Base-by-base conservation (phyloP, 2,113 vertebrate species). In the Alosa alosa region DNA sequence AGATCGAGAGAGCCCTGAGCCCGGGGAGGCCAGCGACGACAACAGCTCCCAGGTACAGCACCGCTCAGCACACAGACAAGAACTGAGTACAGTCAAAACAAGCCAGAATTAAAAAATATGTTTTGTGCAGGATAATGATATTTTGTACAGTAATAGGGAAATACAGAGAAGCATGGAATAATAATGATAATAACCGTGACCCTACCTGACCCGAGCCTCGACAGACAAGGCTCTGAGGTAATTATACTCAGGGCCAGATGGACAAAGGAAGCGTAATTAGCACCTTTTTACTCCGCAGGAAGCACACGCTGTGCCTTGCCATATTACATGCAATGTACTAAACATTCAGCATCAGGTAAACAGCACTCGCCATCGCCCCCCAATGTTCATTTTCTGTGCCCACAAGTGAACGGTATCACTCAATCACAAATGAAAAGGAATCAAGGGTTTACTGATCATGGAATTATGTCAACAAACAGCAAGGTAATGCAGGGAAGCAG, bases 21-120 rank as follows among this genome's bases (percentile, higher is more conserved):
- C 92, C 11, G 91, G 92, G 84, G 93, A 93, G 89, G 92, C 92
- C 86, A 93, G 93, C 22, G 90, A 90, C 25, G 90, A 93, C n/a
- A 90, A 93, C 13, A 91, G 93, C 84, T 89, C 84, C 1, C 86
- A 91, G 49, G 87, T 88, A 81, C 72, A 25, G 6, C 57, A 68
- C 64, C 11, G n/a, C 60, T 25, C 8, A 8, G 68, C 45, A 82
- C 68, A 25, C 60, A 2, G 7, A 6, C 8, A 68, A 17, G 18
- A 1, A 18, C 52, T 22, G 3, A 22, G 55, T 18, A 22, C 20
- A 22, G 55, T 22, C 55, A 60, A 0, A 60, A 18, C 1, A 55
- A 55, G 18, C 5, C 52, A 55, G 52, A 55, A 55, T 55, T 18
- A 57, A 20, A 6, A 22, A 6, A 6, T 18, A 57, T 60, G 18